Percentiles rank a stretch among this genome's conserved stretches.
phyloP scores from a whole-genome alignment of 1,140 invertebrate genomes.

The Papilio machaon region DNA sequence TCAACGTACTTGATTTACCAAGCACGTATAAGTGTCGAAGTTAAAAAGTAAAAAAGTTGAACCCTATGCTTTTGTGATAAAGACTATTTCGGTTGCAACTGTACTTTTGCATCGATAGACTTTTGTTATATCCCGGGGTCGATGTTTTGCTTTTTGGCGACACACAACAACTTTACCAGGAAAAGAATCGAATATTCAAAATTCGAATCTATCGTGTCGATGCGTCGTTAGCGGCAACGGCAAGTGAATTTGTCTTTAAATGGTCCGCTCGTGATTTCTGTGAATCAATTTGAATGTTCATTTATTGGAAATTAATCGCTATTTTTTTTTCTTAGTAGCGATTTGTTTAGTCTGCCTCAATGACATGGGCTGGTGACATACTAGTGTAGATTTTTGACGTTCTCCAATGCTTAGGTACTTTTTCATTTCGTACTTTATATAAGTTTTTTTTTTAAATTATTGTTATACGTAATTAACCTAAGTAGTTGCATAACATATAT shows the following conservation, averaged over 20 bases:
- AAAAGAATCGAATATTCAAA: slow-evolving; percentile 66
- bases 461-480: slow-evolving; percentile 1
- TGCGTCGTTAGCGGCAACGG: slow-evolving; percentile 62
- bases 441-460: neutral
- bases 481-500: slow-evolving; percentile 13
- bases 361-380: neutral
- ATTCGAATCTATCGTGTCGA: slow-evolving; percentile 60
- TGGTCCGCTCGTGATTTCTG: slow-evolving; percentile 61
- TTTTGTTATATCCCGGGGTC: slow-evolving; percentile 58
- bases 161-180: slow-evolving; percentile 68
- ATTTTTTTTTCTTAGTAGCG: slow-evolving; percentile 15
- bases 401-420: neutral
- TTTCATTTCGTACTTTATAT: neutral
- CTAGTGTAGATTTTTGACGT: neutral
- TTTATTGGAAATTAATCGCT: slow-evolving; percentile 26
- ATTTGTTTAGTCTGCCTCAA: neutral
- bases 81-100: slow-evolving; percentile 40
- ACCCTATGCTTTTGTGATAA: slow-evolving; percentile 52
- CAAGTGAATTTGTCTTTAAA: slow-evolving; percentile 55
- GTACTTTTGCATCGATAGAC: slow-evolving; percentile 45
- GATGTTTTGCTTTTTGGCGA: slow-evolving; percentile 70
- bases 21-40: slow-evolving; percentile 63
- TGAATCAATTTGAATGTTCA: slow-evolving; percentile 59
- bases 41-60: slow-evolving; percentile 48
- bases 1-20: slow-evolving; percentile 77